Evolutionary conservation across 2,113 vertebrate species (phyloP).

Genomic region (Coryphaenoides rupestris): DNA sequence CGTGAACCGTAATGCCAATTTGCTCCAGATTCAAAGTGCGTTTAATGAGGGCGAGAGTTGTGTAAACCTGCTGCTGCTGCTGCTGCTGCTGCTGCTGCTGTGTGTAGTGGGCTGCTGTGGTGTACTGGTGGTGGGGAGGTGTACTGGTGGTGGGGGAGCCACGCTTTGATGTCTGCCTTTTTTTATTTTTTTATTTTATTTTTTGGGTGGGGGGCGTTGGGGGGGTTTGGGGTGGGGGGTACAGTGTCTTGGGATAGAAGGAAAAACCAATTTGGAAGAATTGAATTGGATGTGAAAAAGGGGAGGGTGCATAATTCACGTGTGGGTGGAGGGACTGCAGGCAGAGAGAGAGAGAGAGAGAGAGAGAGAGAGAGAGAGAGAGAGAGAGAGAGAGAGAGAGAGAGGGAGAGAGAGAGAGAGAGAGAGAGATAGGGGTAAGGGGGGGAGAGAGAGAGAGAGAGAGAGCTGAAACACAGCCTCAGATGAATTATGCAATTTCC

Average conservation of each 20-base stretch:
- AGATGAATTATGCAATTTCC: conserved; percentile 68
- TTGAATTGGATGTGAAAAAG: conserved; percentile 52
- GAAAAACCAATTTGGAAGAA: conserved; percentile 32
- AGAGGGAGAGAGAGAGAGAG: conserved; percentile 12
- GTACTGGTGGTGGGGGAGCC: background rate
- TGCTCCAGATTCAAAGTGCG: background rate
- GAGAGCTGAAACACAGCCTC: conserved; percentile 54
- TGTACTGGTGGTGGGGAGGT: background rate
- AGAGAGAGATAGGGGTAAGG: no score
- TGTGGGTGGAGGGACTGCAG: conserved; percentile 42
- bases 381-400: conserved; percentile 18
- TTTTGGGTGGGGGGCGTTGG: conserved; percentile 5
- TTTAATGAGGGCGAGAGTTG: background rate
- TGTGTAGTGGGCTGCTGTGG: background rate
- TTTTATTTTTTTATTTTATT: background rate
- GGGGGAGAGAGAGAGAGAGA: conserved; percentile 37
- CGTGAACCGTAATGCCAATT: background rate
- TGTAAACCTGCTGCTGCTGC: no score
- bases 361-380: conserved; percentile 11
- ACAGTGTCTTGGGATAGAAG: background rate
- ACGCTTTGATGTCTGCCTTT: background rate
- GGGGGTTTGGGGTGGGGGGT: background rate
- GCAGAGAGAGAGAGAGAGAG: conserved; percentile 14
- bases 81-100: no score
- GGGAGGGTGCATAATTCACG: conserved; percentile 37